Conservation (phyloP, 2,113 vertebrate species). For the Centrocercus urophasianus region DNA sequence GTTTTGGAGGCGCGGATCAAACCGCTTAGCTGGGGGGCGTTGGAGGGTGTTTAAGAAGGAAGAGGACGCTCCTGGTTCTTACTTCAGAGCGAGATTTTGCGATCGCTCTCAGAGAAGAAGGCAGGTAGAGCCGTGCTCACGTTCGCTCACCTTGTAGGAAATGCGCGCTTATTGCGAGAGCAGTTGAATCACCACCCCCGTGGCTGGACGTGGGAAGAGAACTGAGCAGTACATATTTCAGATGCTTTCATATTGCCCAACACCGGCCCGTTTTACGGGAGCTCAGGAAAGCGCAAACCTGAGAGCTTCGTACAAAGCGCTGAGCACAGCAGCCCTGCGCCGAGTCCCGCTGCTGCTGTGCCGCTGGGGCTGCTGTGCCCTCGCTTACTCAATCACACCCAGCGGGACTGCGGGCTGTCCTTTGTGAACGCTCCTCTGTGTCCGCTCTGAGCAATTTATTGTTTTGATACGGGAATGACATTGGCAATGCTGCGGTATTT, state of each 20-base stretch:
- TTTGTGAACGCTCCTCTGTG: background rate
- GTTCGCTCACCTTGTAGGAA: background rate
- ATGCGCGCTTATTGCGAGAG: background rate
- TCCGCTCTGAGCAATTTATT: background rate
- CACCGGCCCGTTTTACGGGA: background rate
- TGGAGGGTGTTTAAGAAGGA: background rate
- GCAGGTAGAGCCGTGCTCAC: background rate
- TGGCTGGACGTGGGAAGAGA: background rate
- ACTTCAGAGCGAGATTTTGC: background rate
- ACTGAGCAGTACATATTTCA: background rate
- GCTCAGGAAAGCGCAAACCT: too few species aligned
- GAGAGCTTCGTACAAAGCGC: too few species aligned
- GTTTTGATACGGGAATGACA: background rate
- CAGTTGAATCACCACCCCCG: fast-evolving
- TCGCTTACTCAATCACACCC: fast-evolving
- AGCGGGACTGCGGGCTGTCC: background rate
- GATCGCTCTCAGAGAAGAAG: fast-evolving
- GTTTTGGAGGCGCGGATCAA: background rate
- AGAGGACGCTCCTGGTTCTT: fast-evolving
- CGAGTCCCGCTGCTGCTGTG: background rate
- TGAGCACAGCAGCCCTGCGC: too few species aligned
- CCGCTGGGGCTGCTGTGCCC: background rate
- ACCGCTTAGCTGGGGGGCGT: background rate
- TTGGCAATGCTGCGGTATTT: background rate
- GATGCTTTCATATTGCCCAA: background rate